Evolutionary conservation across 1,140 invertebrate species (phyloP), one percentile per base, ranked within the genome.

Genomic region (Maniola jurtina): DNA sequence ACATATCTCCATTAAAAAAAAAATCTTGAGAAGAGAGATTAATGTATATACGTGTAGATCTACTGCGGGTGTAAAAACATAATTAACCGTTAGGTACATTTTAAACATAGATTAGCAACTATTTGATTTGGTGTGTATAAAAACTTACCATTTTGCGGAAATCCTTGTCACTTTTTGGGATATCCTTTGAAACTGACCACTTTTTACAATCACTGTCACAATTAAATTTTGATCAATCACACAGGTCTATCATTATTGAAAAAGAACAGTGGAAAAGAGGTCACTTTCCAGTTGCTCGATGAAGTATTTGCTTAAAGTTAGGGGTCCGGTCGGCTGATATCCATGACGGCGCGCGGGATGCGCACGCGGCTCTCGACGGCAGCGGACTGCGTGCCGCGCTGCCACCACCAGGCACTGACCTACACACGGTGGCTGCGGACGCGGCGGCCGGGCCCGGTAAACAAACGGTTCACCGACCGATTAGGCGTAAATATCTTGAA

Each of bases 401-500:
- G 78, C 81, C 81, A 71, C 81, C 76, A 78, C 57, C 52, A 70
- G 62, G 73, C 70, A 75, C 78, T 88, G 87, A 89, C 85, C 87
- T 84, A 86, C 83, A 83, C 79, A 78, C 64, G 67, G 71, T 65
- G 72, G 68, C 66, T 67, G 73, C 73, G 59, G 74, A 66, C 61
- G 73, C 79, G 73, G 63, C 77, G 80, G 80, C 70, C 80, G 83
- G 25, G 25, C 25, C 77, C 80, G 80, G 87, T 88, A 89, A 88
- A 89, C 86, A 89, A 88, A 87, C 84, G 86, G 87, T 88, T 89
- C 86, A 88, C 70, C 84, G 86, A 88, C 83, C 86, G 86, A 89
- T 88, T 86, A 83, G 73, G 77, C 52, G 73, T 75, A 65, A 60
- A 71, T 62, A 75, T 79, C 69, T 71, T 74, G 61, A 75, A 79